Evolutionary conservation across 2,113 vertebrate genomes (phyloP).

Genomic region (Lepus europaeus): DNA sequence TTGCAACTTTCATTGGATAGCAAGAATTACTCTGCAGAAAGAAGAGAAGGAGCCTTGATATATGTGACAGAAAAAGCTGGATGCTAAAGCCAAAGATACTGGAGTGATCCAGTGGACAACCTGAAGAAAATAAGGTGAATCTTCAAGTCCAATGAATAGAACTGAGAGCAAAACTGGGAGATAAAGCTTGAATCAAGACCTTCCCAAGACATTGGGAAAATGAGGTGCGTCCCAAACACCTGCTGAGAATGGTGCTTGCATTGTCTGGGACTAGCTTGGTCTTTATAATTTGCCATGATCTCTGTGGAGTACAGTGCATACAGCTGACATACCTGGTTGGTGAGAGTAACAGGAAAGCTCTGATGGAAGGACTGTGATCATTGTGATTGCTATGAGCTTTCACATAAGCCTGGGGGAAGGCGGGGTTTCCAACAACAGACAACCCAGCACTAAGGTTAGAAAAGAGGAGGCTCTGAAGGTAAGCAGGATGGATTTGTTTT

Average conservation of each 20-base stretch:
- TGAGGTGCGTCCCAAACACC: background rate
- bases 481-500: background rate
- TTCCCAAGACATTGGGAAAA: background rate
- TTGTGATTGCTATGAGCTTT: background rate
- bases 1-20: too few species aligned
- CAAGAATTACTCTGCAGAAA: too few species aligned
- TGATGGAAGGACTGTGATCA: background rate
- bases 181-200: background rate
- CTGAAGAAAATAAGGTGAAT: background rate
- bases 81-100: background rate
- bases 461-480: background rate
- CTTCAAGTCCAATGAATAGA: background rate
- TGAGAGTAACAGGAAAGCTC: background rate
- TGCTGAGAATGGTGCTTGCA: background rate
- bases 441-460: background rate
- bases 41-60: background rate
- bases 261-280: background rate
- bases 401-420: too few species aligned
- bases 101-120: background rate
- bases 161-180: background rate
- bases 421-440: background rate
- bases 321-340: too few species aligned
- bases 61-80: background rate
- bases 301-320: background rate
- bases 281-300: background rate